A percentile compares a stretch with the other conserved stretches of the same genome.
phyloP scores from a whole-genome alignment of 2,113 vertebrate species.

The Triplophysa dalaica region DNA sequence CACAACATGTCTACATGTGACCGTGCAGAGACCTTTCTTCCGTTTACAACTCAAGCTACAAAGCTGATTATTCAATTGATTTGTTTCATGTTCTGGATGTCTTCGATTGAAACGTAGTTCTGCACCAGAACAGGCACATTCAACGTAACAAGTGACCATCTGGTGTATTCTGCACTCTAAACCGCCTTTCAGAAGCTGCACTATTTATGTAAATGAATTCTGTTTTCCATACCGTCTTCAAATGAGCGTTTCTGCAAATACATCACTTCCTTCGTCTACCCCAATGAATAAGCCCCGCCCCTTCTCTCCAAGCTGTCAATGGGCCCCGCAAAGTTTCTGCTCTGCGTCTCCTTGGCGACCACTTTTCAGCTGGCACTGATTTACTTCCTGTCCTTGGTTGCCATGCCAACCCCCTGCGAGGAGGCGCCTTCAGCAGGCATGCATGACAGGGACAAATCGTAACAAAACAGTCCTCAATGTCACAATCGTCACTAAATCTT shows the following conservation, averaged over 20 bases:
- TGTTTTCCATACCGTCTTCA: neutral
- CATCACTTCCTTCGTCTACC: neutral
- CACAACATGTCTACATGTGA: neutral
- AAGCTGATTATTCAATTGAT: neutral
- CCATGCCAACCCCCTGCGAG: conserved; percentile 83
- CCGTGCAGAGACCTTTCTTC: neutral
- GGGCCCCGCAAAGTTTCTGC: conserved; percentile 52
- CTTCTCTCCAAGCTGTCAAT: conserved; percentile 33
- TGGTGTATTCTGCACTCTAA: conserved; percentile 46
- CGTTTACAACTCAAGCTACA: neutral
- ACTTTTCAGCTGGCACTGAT: conserved; percentile 66
- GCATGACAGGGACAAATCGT: conserved; percentile 35
- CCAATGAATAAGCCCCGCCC: neutral
- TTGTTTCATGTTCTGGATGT: neutral
- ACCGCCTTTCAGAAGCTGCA: conserved; percentile 28
- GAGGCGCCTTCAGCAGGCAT: conserved; percentile 47
- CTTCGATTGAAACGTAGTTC: conserved; percentile 12
- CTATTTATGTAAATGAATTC: conserved; percentile 24
- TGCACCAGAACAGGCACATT: conserved; percentile 24
- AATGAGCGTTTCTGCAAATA: neutral
- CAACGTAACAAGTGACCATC: conserved; percentile 44
- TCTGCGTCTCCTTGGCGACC: conserved; percentile 57
- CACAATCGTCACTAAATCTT: conserved; percentile 13
- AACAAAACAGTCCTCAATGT: conserved; percentile 44
- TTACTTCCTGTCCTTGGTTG: conserved; percentile 76